Base-by-base conservation (phyloP, 2,888 invertebrate genomes). In the Crematogaster levior region DNA sequence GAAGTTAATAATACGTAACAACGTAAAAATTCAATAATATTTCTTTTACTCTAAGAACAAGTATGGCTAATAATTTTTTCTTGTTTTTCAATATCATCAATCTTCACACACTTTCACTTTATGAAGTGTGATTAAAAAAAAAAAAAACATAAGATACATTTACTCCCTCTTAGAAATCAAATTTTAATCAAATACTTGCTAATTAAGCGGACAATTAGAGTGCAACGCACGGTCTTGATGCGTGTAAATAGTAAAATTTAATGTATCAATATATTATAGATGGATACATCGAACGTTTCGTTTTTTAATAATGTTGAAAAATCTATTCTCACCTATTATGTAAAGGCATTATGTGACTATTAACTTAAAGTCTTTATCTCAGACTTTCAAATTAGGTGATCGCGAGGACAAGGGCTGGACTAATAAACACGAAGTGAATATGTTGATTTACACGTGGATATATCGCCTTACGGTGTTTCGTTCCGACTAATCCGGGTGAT, bases 401-500 rank as follows among this genome's bases (percentile, higher is more conserved):
- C 48, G 12, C 30, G 43, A 30, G 27, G 9, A 61, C 15, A 24
- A 21, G 24, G n/a, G 18, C 9, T 3, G 37, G 24, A 53, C 40
- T 66, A 65, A 53, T 48, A n/a, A 34, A n/a, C 27, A 37, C 51
- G 0, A 56, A 27, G 34, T 37, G 75, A 21, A 51, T 12, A 68
- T 30, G 77, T 77, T 27, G 68, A 30, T 68, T 77, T 77, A 77
- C 70, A 77, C 30, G 43, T 10, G 68, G 56, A 24, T 56, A 18
- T 24, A 12, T 24, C 56, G 34, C 24, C 56, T 79, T 70, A 70
- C 9, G 37, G 9, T 27, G 10, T 51, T 65, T 48, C 74, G 24
- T 61, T 53, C 40, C 70, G 43, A 68, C 9, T 65, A 43, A 65
- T 43, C 63, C 63, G 43, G 24, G 43, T 77, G 77, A 77, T 77